Base-by-base conservation (phyloP, 2,888 invertebrate genomes). In the Papilio demoleus region DNA sequence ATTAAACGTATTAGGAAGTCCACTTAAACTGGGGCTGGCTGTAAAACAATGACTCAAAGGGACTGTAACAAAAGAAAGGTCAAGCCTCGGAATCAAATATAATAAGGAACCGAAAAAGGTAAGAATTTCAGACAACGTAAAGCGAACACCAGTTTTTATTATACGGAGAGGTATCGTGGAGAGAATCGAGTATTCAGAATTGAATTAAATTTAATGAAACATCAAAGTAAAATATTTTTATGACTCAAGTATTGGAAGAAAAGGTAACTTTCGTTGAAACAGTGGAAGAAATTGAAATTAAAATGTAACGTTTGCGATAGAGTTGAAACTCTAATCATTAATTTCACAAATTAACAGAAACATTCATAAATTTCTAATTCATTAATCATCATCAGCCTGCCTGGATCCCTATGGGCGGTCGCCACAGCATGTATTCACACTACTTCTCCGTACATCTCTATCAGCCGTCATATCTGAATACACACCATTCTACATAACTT, bases 61-160 rank as follows among this genome's bases (percentile, higher is more conserved):
- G 66, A 64, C 64, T 19, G 45, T 36, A 67, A 65, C 62, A 69
- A 69, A 58, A 67, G 68, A 60, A 64, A 66, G 70, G 70, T 68
- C 72, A 67, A 62, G 61, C 63, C 12, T 53, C 47, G 17, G 67
- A 67, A 72, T 72, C 67, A 59, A 72, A 72, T 70, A 68, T 70
- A 59, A 66, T 68, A 67, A 56, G 65, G 63, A 65, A 64, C 58
- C 65, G 38, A 53, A 59, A 68, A 63, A 68, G 59, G 64, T 60
- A 63, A 63, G 50, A 66, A 45, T 62, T 47, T 67, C 50, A 66
- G 67, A 64, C 67, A 68, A 63, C 58, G 53, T 40, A 24, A 40
- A 62, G 59, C 14, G 34, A 27, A 60, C 8, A 47, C 38, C 61
- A 61, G 50, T 31, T 31, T 66, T 60, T 67, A 47, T 67, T 53